Evolutionary conservation across 2,888 invertebrate species (phyloP).

Genomic region (Asteroscopus sphinx): DNA sequence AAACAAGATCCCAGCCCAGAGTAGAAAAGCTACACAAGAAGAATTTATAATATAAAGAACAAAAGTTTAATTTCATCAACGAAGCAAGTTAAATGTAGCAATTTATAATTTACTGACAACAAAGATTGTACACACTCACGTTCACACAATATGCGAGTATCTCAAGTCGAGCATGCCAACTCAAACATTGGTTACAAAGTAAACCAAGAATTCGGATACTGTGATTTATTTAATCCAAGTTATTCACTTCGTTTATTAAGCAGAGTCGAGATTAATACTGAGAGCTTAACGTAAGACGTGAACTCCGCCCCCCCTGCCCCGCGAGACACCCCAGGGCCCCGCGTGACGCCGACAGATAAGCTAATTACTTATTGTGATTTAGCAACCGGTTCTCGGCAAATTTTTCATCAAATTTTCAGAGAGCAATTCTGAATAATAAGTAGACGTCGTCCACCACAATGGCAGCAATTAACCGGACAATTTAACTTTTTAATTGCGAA

Average conservation of each 20-base stretch:
- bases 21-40: too few relatives aligned
- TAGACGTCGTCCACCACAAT: conserved; percentile 83
- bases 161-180: conserved; percentile 26
- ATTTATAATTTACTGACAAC: not conserved
- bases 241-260: conserved; percentile 82
- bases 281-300: conserved; percentile 78
- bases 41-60: not conserved
- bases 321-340: conserved; percentile 62
- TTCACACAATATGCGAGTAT: conserved; percentile 11
- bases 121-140: conserved; percentile 5
- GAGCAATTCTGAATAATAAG: conserved; percentile 81
- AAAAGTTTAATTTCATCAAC: not conserved
- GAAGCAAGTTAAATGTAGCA: conserved; percentile 1
- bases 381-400: conserved; percentile 76
- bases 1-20: too few relatives aligned
- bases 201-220: conserved; percentile 68
- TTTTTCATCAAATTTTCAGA: conserved; percentile 80
- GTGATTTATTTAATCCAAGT: conserved; percentile 78
- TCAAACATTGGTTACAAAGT: conserved; percentile 62
- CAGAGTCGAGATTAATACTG: conserved; percentile 80
- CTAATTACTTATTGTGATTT: conserved; percentile 86
- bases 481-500: conserved; percentile 88
- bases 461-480: conserved; percentile 86
- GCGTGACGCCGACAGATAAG: conserved; percentile 85
- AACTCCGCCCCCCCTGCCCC: conserved; percentile 62